Conservation (phyloP, 2,888 invertebrate genomes). For the Nephrocerus scutellatus region DNA sequence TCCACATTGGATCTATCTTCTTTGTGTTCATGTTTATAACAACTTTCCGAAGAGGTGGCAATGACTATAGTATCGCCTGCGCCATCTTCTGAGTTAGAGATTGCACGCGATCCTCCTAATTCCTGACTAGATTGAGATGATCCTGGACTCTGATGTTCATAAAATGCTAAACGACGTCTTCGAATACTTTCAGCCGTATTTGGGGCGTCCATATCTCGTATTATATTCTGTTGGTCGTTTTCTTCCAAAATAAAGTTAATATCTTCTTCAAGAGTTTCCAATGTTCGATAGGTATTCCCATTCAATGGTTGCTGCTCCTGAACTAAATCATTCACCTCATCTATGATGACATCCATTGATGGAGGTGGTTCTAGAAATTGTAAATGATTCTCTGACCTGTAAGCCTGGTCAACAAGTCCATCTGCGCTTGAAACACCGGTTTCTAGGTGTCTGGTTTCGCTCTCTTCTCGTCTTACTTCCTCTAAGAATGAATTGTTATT, state of each 20-base stretch:
- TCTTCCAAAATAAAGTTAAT: slow-evolving; percentile 23
- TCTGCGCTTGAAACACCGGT: neutral
- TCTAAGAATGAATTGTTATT: slow-evolving; percentile 13
- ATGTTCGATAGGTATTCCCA: slow-evolving; percentile 15
- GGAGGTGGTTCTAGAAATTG: slow-evolving; percentile 23
- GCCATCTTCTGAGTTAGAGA: neutral
- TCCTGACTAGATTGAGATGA: slow-evolving; percentile 1
- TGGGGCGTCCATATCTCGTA: slow-evolving; percentile 29
- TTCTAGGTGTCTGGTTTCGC: neutral
- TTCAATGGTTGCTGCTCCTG: slow-evolving; percentile 12
- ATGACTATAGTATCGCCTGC: slow-evolving; percentile 14
- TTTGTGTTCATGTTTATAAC: slow-evolving; percentile 25
- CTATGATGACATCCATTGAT: slow-evolving; percentile 31
- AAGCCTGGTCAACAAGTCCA: slow-evolving; percentile 22
- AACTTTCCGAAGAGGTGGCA: slow-evolving; percentile 21
- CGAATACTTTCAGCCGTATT: slow-evolving; percentile 22
- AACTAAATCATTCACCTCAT: slow-evolving; percentile 28
- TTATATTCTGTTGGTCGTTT: slow-evolving; percentile 25
- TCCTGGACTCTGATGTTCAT: slow-evolving; percentile 9
- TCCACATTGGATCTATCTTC: slow-evolving; percentile 21
- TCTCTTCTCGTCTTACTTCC: slow-evolving; percentile 4
- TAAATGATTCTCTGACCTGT: slow-evolving; percentile 7
- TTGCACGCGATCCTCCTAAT: neutral
- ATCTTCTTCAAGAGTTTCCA: slow-evolving; percentile 23
- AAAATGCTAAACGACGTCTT: slow-evolving; percentile 23